Base-by-base conservation (phyloP, 2,797 vertebrate genomes). In the Coilia nasus region DNA sequence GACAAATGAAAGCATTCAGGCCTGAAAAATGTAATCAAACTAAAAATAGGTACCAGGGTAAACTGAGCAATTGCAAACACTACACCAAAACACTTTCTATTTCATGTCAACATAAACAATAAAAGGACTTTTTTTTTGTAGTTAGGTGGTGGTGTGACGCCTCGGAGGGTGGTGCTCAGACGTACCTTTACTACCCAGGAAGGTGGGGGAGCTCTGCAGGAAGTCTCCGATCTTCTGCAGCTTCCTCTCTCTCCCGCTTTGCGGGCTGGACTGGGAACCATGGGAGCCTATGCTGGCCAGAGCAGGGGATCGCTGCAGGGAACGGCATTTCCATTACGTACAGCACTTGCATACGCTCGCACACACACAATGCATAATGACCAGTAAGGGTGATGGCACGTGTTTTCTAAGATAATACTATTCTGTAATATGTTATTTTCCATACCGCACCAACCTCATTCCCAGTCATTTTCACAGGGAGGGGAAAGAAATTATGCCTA, bases 161-260 rank as follows among this genome's bases (percentile, higher is more conserved):
- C 35, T 41, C 35, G 12, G 56, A 35, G 57, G 17, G 5, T 11
- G 14, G n/a, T 46, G 35, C 35, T 9, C 50, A 35, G 3, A 81
- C 91, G 85, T 12, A 96, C 95, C 95, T 94, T 95, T 95, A 4
- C 90, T 86, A 28, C 95, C 92, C 0, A 96, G 90, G 82, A 95
- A 93, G 0, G 93, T 96, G 5, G 95, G 95, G 0, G 95, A 96
- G 87, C 95, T 93, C 83, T 96, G 94, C 84, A 96, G 91, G 90
- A 96, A 95, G 62, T 93, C 94, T 83, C 95, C 95, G 14, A 96
- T 95, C 92, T 95, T 96, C 91, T 94, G 95, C 83, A 96, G 90
- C 11, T 94, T 88, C 57, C 92, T 94, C 11, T 96, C 96, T 85
- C 93, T 96, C 6, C 86, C 93, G 83, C 91, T 90, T 75, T 83